Evolutionary conservation across 2,797 vertebrate genomes (phyloP), one percentile per base, ranked within the genome.

Genomic region (Phyllotis vaccarum): DNA sequence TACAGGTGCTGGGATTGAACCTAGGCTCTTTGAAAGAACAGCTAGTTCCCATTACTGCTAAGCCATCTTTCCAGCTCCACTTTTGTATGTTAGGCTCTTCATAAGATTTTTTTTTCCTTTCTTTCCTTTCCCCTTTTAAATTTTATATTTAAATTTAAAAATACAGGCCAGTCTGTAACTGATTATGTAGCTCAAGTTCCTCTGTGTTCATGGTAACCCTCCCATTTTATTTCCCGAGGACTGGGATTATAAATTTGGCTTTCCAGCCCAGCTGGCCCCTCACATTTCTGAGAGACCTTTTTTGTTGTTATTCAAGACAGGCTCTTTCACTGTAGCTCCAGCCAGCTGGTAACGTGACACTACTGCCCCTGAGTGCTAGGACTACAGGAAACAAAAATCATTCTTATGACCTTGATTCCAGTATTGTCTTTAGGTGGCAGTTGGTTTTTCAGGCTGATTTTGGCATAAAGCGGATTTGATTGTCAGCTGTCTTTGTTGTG

Each of bases 201-300:
- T 85, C 75, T 64, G 60, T 49, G 3, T n/a, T 68, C 11, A 16
- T 37, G 6, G 11, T 68, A 16, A 68, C 31, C 46, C 43, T 64
- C 82, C 62, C 52, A 43, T 40, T 66, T 46, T 85, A 49, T 66
- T 29, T 49, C 60, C 43, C 29, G 34, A 54, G 34, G n/a, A 34
- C 83, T 70, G 64, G 46, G 13, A 37, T 66, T 68, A n/a, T 29
- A 66, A 66, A 31, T 85, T 66, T 66, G 21, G 52, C 82, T 24
- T 6, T 6, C 75, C 60, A 6, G 7, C 31, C 62, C 43, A 43
- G 58, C 34, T 68, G 27, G 76, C 7, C 37, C 7, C 54, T 95
- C 34, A 74, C 13, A 89, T 86, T 90, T 95, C 49, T 96, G 58
- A 95, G 54, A 90, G 54, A 62, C 12, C 12, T 12, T 78, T 93